These are phyloP conservation scores for Bombus superbus DNA, from an alignment of 1,140 invertebrate species.

Conservation along the genomic window DNA sequence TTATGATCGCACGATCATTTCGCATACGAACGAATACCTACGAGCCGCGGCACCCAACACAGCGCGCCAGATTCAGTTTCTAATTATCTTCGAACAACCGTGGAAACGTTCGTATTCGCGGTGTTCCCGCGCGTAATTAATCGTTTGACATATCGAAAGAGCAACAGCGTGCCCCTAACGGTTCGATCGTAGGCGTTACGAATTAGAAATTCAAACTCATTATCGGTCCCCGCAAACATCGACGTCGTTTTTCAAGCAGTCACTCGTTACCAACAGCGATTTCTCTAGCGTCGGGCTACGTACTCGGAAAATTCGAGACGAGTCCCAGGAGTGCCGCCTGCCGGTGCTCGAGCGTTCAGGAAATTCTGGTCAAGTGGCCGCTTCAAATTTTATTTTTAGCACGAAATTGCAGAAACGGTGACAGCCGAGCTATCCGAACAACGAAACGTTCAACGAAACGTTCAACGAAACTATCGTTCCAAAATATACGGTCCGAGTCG, in stretches of 20 bases:
- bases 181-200: not conserved
- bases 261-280: conserved; percentile 29
- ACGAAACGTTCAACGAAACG: not conserved
- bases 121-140: not conserved
- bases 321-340: not conserved
- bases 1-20: not conserved
- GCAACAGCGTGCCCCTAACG: not conserved
- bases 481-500: too few relatives aligned
- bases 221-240: not conserved
- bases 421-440: not conserved
- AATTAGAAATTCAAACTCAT: conserved; percentile 33
- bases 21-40: not conserved
- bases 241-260: conserved; percentile 1
- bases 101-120: not conserved
- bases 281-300: not conserved
- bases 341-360: not conserved
- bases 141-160: not conserved
- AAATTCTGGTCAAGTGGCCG: conserved; percentile 42
- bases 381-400: conserved; percentile 40
- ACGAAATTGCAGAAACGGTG: conserved; percentile 5
- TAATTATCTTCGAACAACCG: conserved; percentile 16
- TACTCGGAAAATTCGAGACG: conserved; percentile 36
- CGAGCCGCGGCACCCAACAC: not conserved
- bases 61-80: not conserved
- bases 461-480: not conserved